Evolutionary conservation across 64 coral and sea anemone species (phyloP), one percentile per base, ranked within the genome.

Genomic region (Acropora tenuis): DNA sequence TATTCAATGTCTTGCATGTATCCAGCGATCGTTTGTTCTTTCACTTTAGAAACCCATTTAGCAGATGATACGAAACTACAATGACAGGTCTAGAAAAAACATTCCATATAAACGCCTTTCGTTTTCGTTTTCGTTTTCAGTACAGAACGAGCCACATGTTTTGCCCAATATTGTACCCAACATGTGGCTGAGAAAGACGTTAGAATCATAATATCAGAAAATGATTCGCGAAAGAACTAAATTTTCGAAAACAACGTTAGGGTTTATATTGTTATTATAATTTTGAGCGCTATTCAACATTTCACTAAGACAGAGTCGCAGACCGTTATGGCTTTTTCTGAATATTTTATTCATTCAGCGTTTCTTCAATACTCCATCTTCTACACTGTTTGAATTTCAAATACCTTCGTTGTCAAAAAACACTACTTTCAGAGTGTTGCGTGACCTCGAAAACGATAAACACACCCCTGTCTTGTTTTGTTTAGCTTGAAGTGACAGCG

Each of bases 401-500:
- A 78, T 78, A 78, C 48, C 75, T 78, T 18, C 2, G 75, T 78
- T 50, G 75, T 76, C 74, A 76, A 76, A 76, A 76, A 30, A 30
- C 20, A 74, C 5, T 1, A 76, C 11, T 13, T 63, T 63, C 10
- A 10, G 2, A 63, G 52, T 9, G 52, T 55, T 4, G 60, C 60
- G 60, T 63, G 60, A 63, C 60, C 16, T 8, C 2, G 11, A 63
- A 15, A 8, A 15, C 11, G 10, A 63, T 13, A 63, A 1, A 63
- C 11, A 63, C 60, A 63, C 60, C 16, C 2, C 11, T 63, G 10
- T 63, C 11, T 61, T 61, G 58, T 61, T 12, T 63, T 18, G 60
- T 63, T 63, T 63, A 13, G 60, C 16, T 30, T 68, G 15, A n/a
- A 12, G 44, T 8, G 17, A 47, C 60, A 84, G 30, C 30, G 30